Conservation (phyloP, 2,797 vertebrate species). For the Rhabdomys pumilio region DNA sequence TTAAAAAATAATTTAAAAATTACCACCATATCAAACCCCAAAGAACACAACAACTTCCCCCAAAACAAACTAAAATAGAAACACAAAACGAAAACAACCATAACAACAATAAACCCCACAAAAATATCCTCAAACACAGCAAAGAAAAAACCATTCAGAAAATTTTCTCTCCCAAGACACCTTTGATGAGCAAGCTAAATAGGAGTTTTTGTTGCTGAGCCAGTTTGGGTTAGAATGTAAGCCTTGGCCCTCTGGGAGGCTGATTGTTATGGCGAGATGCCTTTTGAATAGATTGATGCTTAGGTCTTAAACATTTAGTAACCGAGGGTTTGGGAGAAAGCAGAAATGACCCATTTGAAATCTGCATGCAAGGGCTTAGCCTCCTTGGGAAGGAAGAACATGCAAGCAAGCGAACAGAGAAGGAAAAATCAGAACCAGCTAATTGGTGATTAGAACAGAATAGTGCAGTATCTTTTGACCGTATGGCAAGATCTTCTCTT, state of each 20-base stretch:
- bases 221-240: constrained; percentile 53
- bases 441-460: constrained; percentile 75
- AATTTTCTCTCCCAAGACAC: background rate
- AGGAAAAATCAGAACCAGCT: constrained; percentile 60
- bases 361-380: constrained; percentile 11
- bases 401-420: constrained; percentile 38
- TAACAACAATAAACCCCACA: background rate
- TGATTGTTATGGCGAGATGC: constrained; percentile 30
- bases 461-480: constrained; percentile 67
- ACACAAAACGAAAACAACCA: background rate
- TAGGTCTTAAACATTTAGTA: constrained; percentile 74
- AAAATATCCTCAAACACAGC: background rate
- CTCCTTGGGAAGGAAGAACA: constrained; percentile 30
- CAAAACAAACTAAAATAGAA: background rate
- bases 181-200: background rate
- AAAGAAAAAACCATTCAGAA: background rate
- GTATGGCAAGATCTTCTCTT: constrained; percentile 67
- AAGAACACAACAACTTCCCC: background rate
- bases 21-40: background rate
- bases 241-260: constrained; percentile 48
- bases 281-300: constrained; percentile 23
- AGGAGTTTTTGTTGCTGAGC: background rate
- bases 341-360: constrained; percentile 17
- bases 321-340: constrained; percentile 7
- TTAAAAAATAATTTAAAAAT: background rate